Conservation (phyloP, 2,113 vertebrate species). For the Serinus canaria region DNA sequence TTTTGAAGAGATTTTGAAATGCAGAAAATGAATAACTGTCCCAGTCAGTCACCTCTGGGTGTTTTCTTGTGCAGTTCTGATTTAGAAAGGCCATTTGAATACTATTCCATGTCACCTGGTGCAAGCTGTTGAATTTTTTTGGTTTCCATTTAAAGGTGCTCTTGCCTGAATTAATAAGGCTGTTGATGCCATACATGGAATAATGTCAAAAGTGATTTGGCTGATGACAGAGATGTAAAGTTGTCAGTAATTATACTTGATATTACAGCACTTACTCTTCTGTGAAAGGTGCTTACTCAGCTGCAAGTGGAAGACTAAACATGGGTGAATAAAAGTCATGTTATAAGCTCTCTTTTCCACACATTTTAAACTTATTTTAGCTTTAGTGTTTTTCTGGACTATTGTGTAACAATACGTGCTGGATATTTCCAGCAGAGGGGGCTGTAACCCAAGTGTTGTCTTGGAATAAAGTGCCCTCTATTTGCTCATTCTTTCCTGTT, state of each 20-base stretch:
- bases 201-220: neutral
- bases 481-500: neutral
- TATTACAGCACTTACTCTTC: neutral
- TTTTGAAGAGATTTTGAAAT: neutral
- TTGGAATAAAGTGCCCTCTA: neutral
- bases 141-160: neutral
- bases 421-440: conserved; percentile 24
- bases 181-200: neutral
- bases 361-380: neutral
- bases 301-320: neutral
- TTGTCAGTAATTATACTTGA: neutral
- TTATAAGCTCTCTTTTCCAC: neutral
- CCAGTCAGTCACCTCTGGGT: accelerated
- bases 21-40: accelerated
- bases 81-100: neutral
- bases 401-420: neutral
- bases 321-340: neutral
- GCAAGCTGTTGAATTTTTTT: neutral
- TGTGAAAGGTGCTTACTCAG: neutral
- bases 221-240: neutral
- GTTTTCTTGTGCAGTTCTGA: neutral
- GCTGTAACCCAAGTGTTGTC: neutral
- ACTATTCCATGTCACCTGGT: neutral
- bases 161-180: neutral
- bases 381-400: neutral